phyloP scores from a whole-genome alignment of 2,888 invertebrate species.

The Steromphala cineraria region DNA sequence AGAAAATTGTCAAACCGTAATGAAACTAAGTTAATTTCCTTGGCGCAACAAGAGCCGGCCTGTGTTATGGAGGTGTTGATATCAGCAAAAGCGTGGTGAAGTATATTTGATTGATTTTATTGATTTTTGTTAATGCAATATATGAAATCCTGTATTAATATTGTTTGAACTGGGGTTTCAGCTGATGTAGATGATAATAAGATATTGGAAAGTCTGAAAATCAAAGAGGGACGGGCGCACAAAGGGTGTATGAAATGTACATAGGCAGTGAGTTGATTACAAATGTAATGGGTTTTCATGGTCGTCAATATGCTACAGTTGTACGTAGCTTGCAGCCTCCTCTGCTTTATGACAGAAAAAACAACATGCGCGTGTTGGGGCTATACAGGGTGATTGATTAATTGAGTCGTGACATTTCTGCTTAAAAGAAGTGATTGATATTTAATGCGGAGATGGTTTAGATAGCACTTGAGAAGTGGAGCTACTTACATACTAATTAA shows the following conservation, averaged over 20 bases:
- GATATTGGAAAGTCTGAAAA: slow-evolving; percentile 15
- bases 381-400: not conserved
- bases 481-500: slow-evolving; percentile 3
- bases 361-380: slow-evolving; percentile 7
- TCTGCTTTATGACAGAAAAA: not conserved
- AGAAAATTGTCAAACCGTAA: too few species aligned
- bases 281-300: slow-evolving; percentile 1
- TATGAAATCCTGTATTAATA: slow-evolving; percentile 1
- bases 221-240: not conserved
- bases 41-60: too few species aligned
- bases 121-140: not conserved
- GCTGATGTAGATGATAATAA: slow-evolving; percentile 5
- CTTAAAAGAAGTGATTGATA: slow-evolving; percentile 15
- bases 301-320: not conserved
- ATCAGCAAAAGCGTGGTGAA: not conserved
- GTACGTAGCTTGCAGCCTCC: not conserved
- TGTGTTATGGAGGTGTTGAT: not conserved
- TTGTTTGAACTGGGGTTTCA: not conserved
- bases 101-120: not conserved
- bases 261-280: not conserved
- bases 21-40: too few species aligned
- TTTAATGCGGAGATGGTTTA: not conserved
- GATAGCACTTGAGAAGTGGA: not conserved
- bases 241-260: not conserved
- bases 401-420: not conserved